Conservation (phyloP, 2,113 vertebrate genomes). For the Proterorhinus semilunaris region DNA sequence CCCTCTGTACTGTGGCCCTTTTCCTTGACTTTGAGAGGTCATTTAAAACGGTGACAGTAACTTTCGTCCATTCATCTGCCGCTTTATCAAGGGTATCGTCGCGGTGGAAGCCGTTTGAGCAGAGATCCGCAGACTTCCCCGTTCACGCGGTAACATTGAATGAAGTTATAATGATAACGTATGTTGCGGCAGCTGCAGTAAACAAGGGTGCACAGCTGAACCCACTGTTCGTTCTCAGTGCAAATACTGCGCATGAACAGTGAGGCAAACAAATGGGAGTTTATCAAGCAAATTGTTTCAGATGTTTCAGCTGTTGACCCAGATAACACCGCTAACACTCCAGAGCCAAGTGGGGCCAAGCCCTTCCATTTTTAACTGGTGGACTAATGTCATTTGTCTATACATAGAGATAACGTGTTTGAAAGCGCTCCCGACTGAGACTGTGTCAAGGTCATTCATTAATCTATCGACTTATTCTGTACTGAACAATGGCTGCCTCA, state of each 20-base stretch:
- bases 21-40: too few species aligned
- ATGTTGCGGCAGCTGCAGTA: background rate
- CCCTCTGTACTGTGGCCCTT: too few species aligned
- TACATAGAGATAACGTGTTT: too few species aligned
- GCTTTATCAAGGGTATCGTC: too few species aligned
- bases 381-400: background rate
- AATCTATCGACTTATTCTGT: too few species aligned
- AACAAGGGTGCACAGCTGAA: background rate
- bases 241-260: background rate
- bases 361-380: background rate
- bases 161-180: background rate
- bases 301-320: slow-evolving; percentile 8
- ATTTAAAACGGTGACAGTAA: too few species aligned
- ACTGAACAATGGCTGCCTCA: too few species aligned
- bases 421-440: too few species aligned
- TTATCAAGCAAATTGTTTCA: slow-evolving; percentile 2
- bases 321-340: background rate
- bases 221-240: background rate
- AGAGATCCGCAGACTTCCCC: too few species aligned
- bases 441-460: too few species aligned
- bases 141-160: background rate
- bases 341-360: background rate
- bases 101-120: too few species aligned
- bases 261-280: background rate
- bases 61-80: too few species aligned